phyloP scores from a whole-genome alignment of 2,888 invertebrate species.

The Quadriops clusia region DNA sequence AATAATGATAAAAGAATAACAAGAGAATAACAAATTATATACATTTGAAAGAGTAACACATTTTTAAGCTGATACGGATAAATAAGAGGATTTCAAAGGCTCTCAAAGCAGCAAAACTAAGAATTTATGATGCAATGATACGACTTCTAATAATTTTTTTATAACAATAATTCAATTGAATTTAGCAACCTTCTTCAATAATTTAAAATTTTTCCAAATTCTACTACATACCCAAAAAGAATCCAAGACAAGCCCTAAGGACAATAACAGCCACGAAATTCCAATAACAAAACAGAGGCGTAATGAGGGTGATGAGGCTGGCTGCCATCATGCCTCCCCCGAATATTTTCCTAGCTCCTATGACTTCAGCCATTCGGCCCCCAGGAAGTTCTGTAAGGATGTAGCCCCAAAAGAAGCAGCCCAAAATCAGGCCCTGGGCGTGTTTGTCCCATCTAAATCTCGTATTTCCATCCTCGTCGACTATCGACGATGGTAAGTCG shows the following conservation, averaged over 20 bases:
- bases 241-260: constrained; percentile 49
- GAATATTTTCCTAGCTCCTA: constrained; percentile 73
- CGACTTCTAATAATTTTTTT: too few species aligned
- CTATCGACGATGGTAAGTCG: constrained; percentile 5
- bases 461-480: constrained; percentile 21
- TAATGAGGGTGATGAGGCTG: constrained; percentile 67
- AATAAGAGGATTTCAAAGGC: too few species aligned
- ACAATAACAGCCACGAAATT: constrained; percentile 59
- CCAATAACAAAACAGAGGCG: constrained; percentile 61
- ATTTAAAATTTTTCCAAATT: too few species aligned
- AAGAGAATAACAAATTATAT: too few species aligned
- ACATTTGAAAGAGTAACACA: too few species aligned
- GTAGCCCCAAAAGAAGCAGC: constrained; percentile 89
- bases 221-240: constrained; percentile 53
- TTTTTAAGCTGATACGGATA: too few species aligned
- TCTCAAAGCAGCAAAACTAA: too few species aligned
- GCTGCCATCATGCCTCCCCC: constrained; percentile 78
- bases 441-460: constrained; percentile 69
- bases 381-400: constrained; percentile 82
- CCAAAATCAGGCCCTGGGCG: constrained; percentile 68
- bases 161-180: too few species aligned
- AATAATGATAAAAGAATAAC: too few species aligned
- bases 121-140: too few species aligned
- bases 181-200: too few species aligned
- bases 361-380: constrained; percentile 69